Base-by-base conservation (phyloP, 2,113 vertebrate genomes). In the Saccopteryx leptura region DNA sequence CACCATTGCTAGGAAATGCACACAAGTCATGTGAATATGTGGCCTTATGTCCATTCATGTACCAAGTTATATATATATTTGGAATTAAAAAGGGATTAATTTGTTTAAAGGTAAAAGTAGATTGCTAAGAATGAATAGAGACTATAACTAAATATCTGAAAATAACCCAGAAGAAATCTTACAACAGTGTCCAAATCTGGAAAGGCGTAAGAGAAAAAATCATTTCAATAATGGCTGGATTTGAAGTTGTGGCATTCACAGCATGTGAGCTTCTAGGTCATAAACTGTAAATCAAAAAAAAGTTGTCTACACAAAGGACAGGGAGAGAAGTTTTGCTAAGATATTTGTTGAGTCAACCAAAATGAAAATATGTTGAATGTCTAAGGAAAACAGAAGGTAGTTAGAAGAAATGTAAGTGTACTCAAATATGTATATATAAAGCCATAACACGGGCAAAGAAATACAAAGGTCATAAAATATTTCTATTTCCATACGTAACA, bases 141-240 rank as follows among this genome's bases (percentile, higher is more conserved):
- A n/a, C 7, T 23, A 7, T 11, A 48, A n/a, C 1, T 26, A 61
- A 92, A 26, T 61, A 63, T 23, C 18, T 56, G n/a, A 88, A 81
- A 82, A 74, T 58, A 39, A 28, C 69, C 48, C 66, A 4, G 78
- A 89, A 71, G 26, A 78, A 84, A 56, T 83, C 2, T 1, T 63
- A 54, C 15, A 7, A 48, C 4, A 23, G 24, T 12, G n/a, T 7
- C 24, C 31, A 54, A 50, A 89, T 9, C 39, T 94, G 33, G 52
- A 68, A 82, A 60, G 4, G 75, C 60, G 68, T 9, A 83, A 39
- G 33, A 74, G 4, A 68, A 60, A 17, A 92, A 71, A 48, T 10
- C 52, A 26, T 50, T 2, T 0, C 0, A 15, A 12, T 1, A 0
- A 9, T 17, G 4, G n/a, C 4, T 50, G 2, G 12, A 63, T 88